Evolutionary conservation across 2,113 vertebrate genomes (phyloP), one percentile per base, ranked within the genome.

Genomic region (Eudyptes chrysolophus): DNA sequence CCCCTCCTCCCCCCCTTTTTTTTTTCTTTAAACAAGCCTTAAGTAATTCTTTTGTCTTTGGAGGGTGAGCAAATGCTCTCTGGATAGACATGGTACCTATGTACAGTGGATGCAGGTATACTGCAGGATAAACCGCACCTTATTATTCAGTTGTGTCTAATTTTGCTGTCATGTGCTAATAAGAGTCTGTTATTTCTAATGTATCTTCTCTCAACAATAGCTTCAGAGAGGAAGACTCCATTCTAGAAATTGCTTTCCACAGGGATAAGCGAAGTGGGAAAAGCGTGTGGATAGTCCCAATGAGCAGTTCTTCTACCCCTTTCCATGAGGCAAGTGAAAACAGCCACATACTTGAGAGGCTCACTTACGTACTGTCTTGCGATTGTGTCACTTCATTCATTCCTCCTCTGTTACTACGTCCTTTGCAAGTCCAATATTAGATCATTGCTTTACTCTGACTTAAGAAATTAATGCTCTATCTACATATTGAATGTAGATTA

Each of bases 311-410:
- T 54, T 38, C 46, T 54, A 36, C 16, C 4, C 16, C 4, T 76
- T 89, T 38, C 40, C 25, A 10, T 8, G 20, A 71, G n/a, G 3
- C 20, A 87, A 42, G 9, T 12, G 34, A 58, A 64, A 91, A n/a
- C 27, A 48, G 11, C 9, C 27, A 13, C 26, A 4, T 25, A 9
- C 18, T 52, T 0, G 0, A 64, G 58, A 32, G 14, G 13, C 9
- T 69, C 6, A 1, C 22, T 77, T 24, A 18, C 2, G 3, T 8
- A 4, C 16, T 68, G 10, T 55, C 27, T 52, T 52, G 26, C 9
- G 4, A 8, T 57, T 46, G 14, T 19, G 19, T 26, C 13, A 17
- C 24, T 64, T 85, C 30, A 9, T 54, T 89, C 26, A 9, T 81
- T 81, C 22, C 19, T 75, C 6, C 18, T 74, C 34, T 10, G 16